These are phyloP conservation scores for Fukomys damarensis DNA, from an alignment of 2,113 vertebrate species.

Conservation along the genomic window DNA sequence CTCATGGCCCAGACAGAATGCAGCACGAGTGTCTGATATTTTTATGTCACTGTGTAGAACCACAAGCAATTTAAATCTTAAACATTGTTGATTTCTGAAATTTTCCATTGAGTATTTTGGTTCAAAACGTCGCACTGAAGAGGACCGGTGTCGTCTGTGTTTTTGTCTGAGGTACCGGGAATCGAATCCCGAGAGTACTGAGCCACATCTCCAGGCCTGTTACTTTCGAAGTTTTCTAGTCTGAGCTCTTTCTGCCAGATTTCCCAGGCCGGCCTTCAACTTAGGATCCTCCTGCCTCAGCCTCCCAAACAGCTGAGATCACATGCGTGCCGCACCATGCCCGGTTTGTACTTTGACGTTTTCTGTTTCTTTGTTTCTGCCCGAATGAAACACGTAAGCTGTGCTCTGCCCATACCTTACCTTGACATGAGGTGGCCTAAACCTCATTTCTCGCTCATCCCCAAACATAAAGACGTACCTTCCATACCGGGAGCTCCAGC, in stretches of 20 bases:
- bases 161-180: too few species aligned
- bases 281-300: background rate
- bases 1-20: background rate
- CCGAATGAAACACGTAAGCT: fast-evolving
- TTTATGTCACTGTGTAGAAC: fast-evolving
- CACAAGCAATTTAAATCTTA: background rate
- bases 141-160: fast-evolving
- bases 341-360: fast-evolving
- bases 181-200: background rate
- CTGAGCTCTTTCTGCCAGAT: background rate
- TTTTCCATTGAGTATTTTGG: background rate
- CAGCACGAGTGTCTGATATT: too few species aligned
- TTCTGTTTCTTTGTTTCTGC: too few species aligned
- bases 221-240: background rate
- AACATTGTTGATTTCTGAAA: background rate
- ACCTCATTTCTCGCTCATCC: fast-evolving
- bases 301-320: background rate
- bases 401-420: fast-evolving
- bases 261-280: background rate
- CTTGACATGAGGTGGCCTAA: fast-evolving
- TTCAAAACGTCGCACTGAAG: background rate
- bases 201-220: background rate
- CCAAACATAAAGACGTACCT: background rate
- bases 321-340: background rate
- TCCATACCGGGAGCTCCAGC: fast-evolving